Base-by-base conservation (phyloP, 2,797 vertebrate species). In the Poecilia velifera region DNA sequence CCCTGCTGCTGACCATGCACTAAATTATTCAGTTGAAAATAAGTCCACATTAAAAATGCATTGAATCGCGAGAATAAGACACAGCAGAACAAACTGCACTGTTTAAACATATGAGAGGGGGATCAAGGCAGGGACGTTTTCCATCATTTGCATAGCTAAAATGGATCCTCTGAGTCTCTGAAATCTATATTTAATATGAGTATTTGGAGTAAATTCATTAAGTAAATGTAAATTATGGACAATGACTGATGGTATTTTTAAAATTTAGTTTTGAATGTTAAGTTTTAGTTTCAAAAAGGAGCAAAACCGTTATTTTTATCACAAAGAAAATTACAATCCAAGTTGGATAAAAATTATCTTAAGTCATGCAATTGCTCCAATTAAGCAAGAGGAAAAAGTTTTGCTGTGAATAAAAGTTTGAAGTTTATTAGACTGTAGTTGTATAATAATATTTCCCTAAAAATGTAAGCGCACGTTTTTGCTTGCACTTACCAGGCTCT, bases 1-100 rank as follows among this genome's bases (percentile, higher is more conserved):
- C 88, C 85, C 84, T 72, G 81, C 89, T 94, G 92, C 92, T 94
- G 94, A 93, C 92, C 88, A 82, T 83, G 90, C 92, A 89, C 89
- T 95, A 93, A 95, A 96, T 96, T 95, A 96, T 95, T 95, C 93
- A 95, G 80, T 64, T 93, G 86, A 92, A 95, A 94, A 94, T 95
- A 95, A 95, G 93, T 92, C 91, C 88, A 90, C 93, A 95, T 94
- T 94, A 95, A 95, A 96, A 94, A 95, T 95, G 92, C 92, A 95
- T 93, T 53, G 87, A 88, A 89, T 94, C 77, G 45, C 87, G 86
- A 77, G 85, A 94, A 89, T 93, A 91, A 90, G 88, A 93, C 90
- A 90, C 91, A 92, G 89, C 92, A 85, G 87, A 92, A 92, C 93
- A 95, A 95, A 95, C 87, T 92, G 81, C 73, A 88, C 77, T 68